phyloP scores from a whole-genome alignment of 2,888 invertebrate genomes.

The Scrobipalpa atriplicella region DNA sequence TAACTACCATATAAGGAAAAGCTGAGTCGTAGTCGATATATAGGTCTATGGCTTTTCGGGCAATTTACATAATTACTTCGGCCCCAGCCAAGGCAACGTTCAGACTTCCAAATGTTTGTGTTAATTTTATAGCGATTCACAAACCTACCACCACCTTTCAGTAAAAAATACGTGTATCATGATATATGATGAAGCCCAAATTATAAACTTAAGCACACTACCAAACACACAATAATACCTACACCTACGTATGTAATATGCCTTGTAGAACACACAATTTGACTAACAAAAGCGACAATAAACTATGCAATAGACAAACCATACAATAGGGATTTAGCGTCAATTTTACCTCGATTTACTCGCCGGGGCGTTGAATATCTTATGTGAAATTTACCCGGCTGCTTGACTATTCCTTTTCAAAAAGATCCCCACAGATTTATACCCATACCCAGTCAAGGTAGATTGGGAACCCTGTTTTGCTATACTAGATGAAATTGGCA shows the following conservation, averaged over 20 bases:
- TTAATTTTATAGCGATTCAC: not conserved
- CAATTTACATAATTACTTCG: slow-evolving; percentile 6
- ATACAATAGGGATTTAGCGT: not conserved
- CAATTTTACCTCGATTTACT: not conserved
- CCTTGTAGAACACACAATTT: not conserved
- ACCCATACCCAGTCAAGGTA: not conserved
- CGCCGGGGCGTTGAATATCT: not conserved
- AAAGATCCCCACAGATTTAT: slow-evolving; percentile 2
- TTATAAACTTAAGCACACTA: not conserved
- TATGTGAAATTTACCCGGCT: not conserved
- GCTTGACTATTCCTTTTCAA: slow-evolving; percentile 2
- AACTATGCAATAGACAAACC: slow-evolving; percentile 1
- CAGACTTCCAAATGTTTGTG: not conserved
- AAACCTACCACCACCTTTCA: no score
- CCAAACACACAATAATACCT: not conserved
- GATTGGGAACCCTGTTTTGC: not conserved
- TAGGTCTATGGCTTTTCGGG: not conserved
- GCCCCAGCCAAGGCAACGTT: not conserved
- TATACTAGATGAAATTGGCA: not conserved
- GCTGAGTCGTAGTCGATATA: no score
- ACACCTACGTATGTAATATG: not conserved
- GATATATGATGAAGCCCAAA: not conserved
- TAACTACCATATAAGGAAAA: no score
- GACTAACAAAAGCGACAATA: not conserved
- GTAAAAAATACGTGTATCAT: no score